Evolutionary conservation across 1,140 invertebrate species (phyloP), one percentile per base, ranked within the genome.

Genomic region (Choristoneura fumiferana): DNA sequence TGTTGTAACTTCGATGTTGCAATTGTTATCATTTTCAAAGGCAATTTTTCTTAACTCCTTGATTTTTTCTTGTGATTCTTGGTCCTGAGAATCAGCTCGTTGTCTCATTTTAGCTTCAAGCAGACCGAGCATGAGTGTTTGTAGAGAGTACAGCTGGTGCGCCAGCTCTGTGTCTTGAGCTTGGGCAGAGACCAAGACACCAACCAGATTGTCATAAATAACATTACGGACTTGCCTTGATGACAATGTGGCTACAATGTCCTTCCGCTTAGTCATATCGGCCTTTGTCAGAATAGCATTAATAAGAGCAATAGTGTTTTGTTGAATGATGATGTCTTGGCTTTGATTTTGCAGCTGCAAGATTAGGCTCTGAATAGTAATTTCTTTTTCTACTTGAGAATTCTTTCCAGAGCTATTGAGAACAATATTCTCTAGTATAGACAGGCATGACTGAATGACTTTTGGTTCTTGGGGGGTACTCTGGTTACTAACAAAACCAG

Each of bases 261-360:
- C 91, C 80, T 94, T 94, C 54, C 94, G 91, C 71, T 97, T 96
- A 0, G 89, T 78, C 39, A 92, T 76, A 80, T 98, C 96, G n/a
- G 96, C 96, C 90, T 97, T 97, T 29, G 94, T 89, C 70, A 98
- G 95, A 43, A 99, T 90, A 10, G 97, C 97, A 91, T 99, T 99
- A 33, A 99, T 95, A 1, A 99, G 87, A 8, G 97, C 97, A 66
- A 99, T 94, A 1, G 96, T 94, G 90, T 98, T 98, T 83, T 98
- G 97, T 72, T 98, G 96, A 65, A 98, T 95, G 22, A 96, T 94
- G 67, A 90, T 90, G 57, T 91, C 90, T 55, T 80, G 74, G 14
- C 91, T 91, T 60, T 91, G 90, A 34, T 91, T 92, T 85, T 96
- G 94, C 29, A 97, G 77, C 81, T 96, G 94, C 54, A 91, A 92